Base-by-base conservation (phyloP, 2,113 vertebrate genomes). In the Ondatra zibethicus region DNA sequence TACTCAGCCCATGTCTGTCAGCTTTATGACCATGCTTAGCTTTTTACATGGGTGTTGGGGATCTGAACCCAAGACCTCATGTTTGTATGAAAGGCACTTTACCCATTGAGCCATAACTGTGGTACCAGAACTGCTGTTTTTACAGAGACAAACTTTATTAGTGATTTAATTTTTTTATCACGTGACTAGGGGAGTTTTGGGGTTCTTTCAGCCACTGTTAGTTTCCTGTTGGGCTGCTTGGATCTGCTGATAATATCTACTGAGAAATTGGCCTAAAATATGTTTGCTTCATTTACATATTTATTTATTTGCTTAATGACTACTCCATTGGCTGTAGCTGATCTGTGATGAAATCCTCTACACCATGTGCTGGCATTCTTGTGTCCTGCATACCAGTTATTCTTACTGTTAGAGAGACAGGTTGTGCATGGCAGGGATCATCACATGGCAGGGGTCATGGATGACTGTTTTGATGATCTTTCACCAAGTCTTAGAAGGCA, bases 361-460 rank as follows among this genome's bases (percentile, higher is more conserved):
- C 31, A 6, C 10, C 14, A 8, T 10, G 0, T 12, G 4, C 10
- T 0, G 45, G 52, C 23, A 1, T 55, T 77, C 12, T 63, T 63
- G 45, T 25, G 27, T 50, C 0, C 10, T 17, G 3, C 4, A 1
- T 3, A 1, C 16, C 45, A 1, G 9, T 33, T 47, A 31, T 27
- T 31, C 66, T 10, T 39, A 17, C 45, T 52, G 39, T n/a, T 33
- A 31, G 31, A 11, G 36, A 31, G 2, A 16, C 31, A 39, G 58
- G 8, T 7, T 87, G 33, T 47, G 52, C 8, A 10, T 23, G 33
- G 11, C 10, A 39, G 82, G 42, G 25, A 12, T 31, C 75, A 11
- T 58, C 52, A 58, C 10, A 8, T 23, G 33, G 8, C 10, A 39
- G 78, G n/a, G 25, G 12, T 27, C 75, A 8, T 2, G 29, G 52